These are phyloP conservation scores for Drosophila miranda DNA, from an alignment of 1,140 invertebrate genomes.

Conservation along the genomic window DNA sequence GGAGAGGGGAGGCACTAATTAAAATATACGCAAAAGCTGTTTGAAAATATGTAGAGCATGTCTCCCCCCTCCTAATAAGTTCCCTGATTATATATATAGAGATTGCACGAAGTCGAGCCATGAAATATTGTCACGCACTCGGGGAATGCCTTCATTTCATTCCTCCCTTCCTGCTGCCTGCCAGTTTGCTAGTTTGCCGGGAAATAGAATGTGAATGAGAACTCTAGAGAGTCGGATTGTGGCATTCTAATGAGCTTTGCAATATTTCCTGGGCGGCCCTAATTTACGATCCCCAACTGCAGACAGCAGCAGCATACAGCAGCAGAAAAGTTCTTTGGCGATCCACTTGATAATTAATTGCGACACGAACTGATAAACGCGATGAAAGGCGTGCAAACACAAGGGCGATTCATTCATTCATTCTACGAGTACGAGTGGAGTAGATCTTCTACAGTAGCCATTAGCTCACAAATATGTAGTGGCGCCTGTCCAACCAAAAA, in stretches of 20 bases:
- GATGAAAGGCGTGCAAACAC: slow-evolving; percentile 22
- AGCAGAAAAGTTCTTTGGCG: neutral
- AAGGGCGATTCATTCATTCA: slow-evolving; percentile 43
- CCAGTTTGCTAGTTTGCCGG: slow-evolving; percentile 10
- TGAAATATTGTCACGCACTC: slow-evolving; percentile 72
- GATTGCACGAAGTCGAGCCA: slow-evolving; percentile 50
- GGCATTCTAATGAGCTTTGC: slow-evolving; percentile 44
- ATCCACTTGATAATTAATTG: slow-evolving; percentile 31
- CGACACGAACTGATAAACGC: slow-evolving; percentile 12
- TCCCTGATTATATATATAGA: neutral
- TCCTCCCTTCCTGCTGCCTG: no score
- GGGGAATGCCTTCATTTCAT: neutral
- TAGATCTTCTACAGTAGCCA: slow-evolving; percentile 4
- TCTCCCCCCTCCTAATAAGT: slow-evolving; percentile 13
- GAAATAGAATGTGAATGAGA: slow-evolving; percentile 30
- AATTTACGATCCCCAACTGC: slow-evolving; percentile 31
- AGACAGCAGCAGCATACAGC: neutral
- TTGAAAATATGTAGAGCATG: slow-evolving; percentile 63
- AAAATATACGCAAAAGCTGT: slow-evolving; percentile 61
- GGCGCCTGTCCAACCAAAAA: no score
- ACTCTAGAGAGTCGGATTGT: slow-evolving; percentile 6
- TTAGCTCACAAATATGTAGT: slow-evolving; percentile 38
- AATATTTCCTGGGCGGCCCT: slow-evolving; percentile 39
- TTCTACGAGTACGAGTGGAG: no score
- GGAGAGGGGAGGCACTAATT: slow-evolving; percentile 42